Evolutionary conservation across 2,113 vertebrate species (phyloP).

Genomic region (Cavia aperea): DNA sequence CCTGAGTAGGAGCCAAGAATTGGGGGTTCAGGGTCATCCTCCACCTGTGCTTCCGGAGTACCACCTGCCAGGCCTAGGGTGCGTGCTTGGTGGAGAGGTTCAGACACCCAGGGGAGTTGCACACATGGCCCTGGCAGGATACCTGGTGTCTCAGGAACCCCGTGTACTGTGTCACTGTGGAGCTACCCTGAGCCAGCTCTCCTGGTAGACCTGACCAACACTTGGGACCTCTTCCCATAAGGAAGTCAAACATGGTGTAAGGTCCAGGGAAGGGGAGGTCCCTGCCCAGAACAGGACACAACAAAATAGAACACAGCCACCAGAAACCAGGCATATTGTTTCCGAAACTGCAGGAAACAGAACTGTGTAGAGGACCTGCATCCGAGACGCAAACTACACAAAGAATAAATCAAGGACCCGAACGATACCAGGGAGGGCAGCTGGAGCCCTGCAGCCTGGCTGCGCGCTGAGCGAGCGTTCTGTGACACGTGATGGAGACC

Average conservation of each 20-base stretch:
- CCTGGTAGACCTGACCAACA: neutral
- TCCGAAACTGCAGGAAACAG: neutral
- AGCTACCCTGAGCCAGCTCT: neutral
- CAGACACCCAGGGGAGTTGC: neutral
- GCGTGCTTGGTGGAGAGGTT: rapidly evolving
- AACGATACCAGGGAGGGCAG: rapidly evolving
- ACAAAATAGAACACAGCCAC: too few relatives aligned
- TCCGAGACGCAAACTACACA: neutral
- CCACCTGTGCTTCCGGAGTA: rapidly evolving
- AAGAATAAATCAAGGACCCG: neutral
- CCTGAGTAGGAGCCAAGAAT: neutral
- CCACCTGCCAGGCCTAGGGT: neutral
- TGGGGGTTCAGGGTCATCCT: too few relatives aligned
- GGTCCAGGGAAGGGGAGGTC: rapidly evolving
- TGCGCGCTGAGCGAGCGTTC: rapidly evolving
- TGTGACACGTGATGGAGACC: rapidly evolving
- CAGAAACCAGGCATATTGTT: neutral
- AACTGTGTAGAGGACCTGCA: neutral
- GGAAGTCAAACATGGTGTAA: neutral
- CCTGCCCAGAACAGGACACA: neutral
- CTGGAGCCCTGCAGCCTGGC: neutral
- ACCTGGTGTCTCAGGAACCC: neutral
- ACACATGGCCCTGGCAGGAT: too few relatives aligned
- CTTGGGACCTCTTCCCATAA: neutral
- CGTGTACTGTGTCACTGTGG: neutral